Evolutionary conservation across 2,113 vertebrate species (phyloP), one percentile per base, ranked within the genome.

Genomic region (Rhabdomys dilectus): DNA sequence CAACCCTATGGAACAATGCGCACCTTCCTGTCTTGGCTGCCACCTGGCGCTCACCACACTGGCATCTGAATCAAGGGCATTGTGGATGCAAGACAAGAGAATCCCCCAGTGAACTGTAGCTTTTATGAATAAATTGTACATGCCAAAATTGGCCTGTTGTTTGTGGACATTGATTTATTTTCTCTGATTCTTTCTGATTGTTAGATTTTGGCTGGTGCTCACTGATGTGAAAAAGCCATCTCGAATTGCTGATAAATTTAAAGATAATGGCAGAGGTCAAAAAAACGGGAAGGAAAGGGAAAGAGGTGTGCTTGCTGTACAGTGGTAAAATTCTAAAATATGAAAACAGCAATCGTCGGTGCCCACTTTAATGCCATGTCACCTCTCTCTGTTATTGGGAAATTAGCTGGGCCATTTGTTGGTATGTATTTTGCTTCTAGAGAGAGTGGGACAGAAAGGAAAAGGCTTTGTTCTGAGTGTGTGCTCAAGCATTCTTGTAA

Each of bases 151-250:
- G 89, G 73, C 53, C 29, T 22, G 95, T 97, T 98, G 95, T 98
- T 98, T 96, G 97, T 92, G 95, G 96, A 97, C 98, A 98, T 96
- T 98, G 98, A 98, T 98, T 98, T 98, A 97, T 98, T 98, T 98
- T 98, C 97, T 98, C 92, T 92, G 98, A 96, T 96, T 98, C 97
- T 95, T 97, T 97, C 90, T 98, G 97, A 98, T 98, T 96, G 98
- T 98, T 98, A 87, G 97, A 92, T 98, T 98, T 98, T 3, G 94
- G 98, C 96, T 96, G 97, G 98, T 98, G 98, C 97, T 98, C 97
- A 98, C 97, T 97, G 98, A 98, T 97, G 98, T 98, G 99, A 97
- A 98, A 98, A 98, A 98, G 96, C 95, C 98, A 98, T 98, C 98
- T 97, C 64, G 89, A 88, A 75, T 17, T 77, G 94, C 95, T 98